Base-by-base conservation (phyloP, 1,140 invertebrate genomes). In the Hesperophylax magnus region DNA sequence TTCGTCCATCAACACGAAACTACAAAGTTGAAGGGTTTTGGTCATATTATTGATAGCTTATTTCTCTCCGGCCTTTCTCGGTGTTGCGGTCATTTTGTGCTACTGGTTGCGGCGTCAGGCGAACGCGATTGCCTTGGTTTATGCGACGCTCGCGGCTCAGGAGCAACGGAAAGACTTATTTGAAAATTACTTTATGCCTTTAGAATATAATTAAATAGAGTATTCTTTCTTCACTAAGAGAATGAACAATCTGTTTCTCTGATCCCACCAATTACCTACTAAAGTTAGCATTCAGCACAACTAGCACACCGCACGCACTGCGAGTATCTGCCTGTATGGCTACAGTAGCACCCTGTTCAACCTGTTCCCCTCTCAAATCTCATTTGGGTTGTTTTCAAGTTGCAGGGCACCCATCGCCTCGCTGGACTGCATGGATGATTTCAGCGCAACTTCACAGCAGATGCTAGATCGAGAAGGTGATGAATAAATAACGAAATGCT, bases 391-490 rank as follows among this genome's bases (percentile, higher is more conserved):
- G 82, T 85, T 52, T 88, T 87, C 31, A 88, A 97, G 96, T 92
- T 97, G 95, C 92, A 93, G 95, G 86, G 96, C 96, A 85, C 96
- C 96, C 83, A 97, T 97, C 89, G 96, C 96, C 81, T 97, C 95
- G 86, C 91, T 97, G 85, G 96, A 97, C 92, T 97, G 96, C 90
- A 97, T 97, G 96, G 96, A 97, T 91, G 96, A 97, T 90, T 96
- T 96, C 90, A 95, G 94, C 89, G 94, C 89, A 9, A 89, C 89
- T 79, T 90, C 89, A 3, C 89, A 90, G 82, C 89, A 90, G 78
- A 89, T 89, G 88, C 82, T 90, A 79, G 89, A 90, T 86, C 89
- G 89, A 89, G 88, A 89, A 47, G 39, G 39, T 47, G 39, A 47
- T 6, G 9, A 47, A 47, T 47, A 34, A 34, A 47, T 47, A 0